A percentile compares a stretch with the other conserved stretches of the same genome.
phyloP scores from a whole-genome alignment of 2,113 vertebrate genomes.

The Atractosteus spatula region DNA sequence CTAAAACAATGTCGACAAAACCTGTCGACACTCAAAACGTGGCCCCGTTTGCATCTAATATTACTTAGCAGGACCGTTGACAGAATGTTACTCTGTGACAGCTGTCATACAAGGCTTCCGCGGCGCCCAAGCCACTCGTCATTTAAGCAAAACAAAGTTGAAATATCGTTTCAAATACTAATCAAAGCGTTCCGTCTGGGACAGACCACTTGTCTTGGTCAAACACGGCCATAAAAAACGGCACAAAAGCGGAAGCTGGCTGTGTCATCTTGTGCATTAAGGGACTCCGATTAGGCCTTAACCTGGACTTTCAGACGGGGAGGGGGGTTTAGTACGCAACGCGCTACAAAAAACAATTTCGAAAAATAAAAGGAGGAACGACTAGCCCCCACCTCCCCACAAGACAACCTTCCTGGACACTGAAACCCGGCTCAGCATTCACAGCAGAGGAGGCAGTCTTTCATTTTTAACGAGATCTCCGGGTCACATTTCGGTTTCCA shows the following conservation, averaged over 20 bases:
- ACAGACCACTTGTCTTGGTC: too few relatives aligned
- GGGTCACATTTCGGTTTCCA: neutral
- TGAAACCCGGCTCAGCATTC: neutral
- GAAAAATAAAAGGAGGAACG: neutral
- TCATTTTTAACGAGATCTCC: constrained; percentile 19
- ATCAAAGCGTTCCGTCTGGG: too few relatives aligned
- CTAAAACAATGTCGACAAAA: too few relatives aligned
- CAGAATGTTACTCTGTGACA: neutral
- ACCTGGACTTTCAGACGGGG: constrained; percentile 2
- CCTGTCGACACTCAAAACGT: too few relatives aligned
- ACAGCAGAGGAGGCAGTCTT: constrained; percentile 2
- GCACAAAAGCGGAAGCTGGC: constrained; percentile 10
- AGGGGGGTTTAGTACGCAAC: neutral
- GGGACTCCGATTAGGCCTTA: neutral
- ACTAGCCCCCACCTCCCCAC: neutral
- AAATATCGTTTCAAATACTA: too few relatives aligned
- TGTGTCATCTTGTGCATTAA: neutral
- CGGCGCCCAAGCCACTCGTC: too few relatives aligned
- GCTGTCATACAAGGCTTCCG: neutral
- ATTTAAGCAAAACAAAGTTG: too few relatives aligned
- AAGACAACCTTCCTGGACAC: neutral
- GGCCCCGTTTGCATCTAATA: too few relatives aligned
- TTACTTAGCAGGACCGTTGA: too few relatives aligned
- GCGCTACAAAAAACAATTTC: constrained; percentile 1
- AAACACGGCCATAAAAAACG: neutral